Percentiles rank a stretch among this genome's conserved stretches.
Evolutionary conservation across 1,140 invertebrate genomes (phyloP).

Genomic region (Psix sp.): DNA sequence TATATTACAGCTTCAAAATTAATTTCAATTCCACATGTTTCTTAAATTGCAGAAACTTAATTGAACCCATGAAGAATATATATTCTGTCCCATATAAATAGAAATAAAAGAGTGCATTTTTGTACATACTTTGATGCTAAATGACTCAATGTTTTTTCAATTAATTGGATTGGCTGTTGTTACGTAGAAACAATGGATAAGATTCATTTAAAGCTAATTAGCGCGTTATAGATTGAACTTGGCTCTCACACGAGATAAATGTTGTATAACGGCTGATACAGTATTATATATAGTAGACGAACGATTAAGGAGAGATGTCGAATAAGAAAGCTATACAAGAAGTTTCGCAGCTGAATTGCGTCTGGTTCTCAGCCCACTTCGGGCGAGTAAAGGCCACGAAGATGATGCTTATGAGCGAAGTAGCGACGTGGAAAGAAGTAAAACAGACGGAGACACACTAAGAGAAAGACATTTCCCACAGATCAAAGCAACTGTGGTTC

Average conservation of each 20-base stretch:
- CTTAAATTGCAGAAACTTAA: too few species aligned
- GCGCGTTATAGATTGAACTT: constrained; percentile 53
- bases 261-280: constrained; percentile 56
- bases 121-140: too few species aligned
- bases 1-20: too few species aligned
- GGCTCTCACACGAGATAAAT: constrained; percentile 53
- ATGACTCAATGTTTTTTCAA: constrained; percentile 12
- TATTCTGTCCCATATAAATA: too few species aligned
- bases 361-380: constrained; percentile 64
- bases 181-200: constrained; percentile 33
- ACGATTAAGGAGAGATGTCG: constrained; percentile 64
- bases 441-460: constrained; percentile 30
- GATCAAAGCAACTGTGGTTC: constrained; percentile 59
- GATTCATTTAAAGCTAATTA: constrained; percentile 43
- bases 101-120: too few species aligned
- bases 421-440: constrained; percentile 50
- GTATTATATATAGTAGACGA: constrained; percentile 42
- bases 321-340: constrained; percentile 64
- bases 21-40: too few species aligned
- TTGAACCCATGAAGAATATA: too few species aligned
- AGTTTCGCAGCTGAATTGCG: constrained; percentile 59
- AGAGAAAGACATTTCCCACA: constrained; percentile 63
- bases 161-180: constrained; percentile 30
- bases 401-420: constrained; percentile 54
- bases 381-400: constrained; percentile 44